Conservation (phyloP, 2,113 vertebrate species). For the Podarcis muralis region DNA sequence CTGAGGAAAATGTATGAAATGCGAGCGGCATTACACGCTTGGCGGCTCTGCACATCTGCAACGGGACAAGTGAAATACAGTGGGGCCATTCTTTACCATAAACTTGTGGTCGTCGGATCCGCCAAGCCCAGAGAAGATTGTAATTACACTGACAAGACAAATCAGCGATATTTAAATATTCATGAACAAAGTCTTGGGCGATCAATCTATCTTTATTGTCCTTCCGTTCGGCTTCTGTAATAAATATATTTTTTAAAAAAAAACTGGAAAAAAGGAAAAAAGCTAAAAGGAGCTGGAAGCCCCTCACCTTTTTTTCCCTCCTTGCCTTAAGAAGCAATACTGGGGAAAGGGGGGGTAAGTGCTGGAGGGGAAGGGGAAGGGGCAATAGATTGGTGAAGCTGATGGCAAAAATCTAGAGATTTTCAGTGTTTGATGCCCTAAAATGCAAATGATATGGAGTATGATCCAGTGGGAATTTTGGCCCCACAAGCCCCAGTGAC, state of each 20-base stretch:
- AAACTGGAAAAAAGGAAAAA: background rate
- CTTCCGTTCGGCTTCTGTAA: conserved; percentile 78
- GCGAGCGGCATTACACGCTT: conserved; percentile 91
- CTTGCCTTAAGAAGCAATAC: background rate
- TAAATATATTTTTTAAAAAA: conserved; percentile 66
- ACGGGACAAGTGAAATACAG: conserved; percentile 84
- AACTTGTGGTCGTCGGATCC: conserved; percentile 81
- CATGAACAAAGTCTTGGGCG: conserved; percentile 84
- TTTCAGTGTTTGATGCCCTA: background rate
- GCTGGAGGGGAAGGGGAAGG: background rate
- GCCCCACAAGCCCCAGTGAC: too few species aligned
- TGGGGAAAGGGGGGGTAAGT: too few species aligned
- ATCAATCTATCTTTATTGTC: conserved; percentile 90
- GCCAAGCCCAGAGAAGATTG: conserved; percentile 82
- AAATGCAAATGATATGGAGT: background rate
- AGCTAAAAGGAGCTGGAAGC: background rate
- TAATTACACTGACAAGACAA: conserved; percentile 90
- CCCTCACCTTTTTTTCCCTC: conserved; percentile 73
- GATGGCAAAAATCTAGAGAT: background rate
- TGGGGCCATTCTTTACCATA: conserved; percentile 84
- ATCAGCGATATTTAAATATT: conserved; percentile 90
- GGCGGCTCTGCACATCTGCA: conserved; percentile 84
- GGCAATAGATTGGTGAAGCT: conserved; percentile 51
- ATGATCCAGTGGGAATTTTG: background rate
- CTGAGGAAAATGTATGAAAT: conserved; percentile 97